Evolutionary conservation across 2,888 invertebrate species (phyloP), one percentile per base, ranked within the genome.

Genomic region (Hesperia comma): DNA sequence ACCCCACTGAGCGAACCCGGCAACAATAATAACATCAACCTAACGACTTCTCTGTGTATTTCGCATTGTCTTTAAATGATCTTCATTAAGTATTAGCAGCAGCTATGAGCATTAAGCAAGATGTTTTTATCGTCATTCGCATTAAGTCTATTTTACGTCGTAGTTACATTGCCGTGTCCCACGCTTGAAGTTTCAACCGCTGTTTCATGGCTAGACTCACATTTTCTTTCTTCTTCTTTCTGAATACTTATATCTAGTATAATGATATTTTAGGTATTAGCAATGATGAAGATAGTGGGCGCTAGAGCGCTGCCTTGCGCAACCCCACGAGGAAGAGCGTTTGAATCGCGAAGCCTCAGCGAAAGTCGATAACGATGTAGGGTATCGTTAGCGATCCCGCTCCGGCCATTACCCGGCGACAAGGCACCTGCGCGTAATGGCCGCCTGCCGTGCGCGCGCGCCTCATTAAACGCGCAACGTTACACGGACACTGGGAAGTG

Each of bases 391-490:
- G 66, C 66, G 60, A 67, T 67, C 60, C 66, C 60, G 66, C 67
- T 61, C 56, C 67, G 67, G 67, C 67, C 61, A 67, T 67, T 67
- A 67, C 61, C 58, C 55, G 67, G 66, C 61, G 61, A 67, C 61
- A 67, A 61, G 61, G 60, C 66, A 67, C 68, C 70, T 76, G 72
- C 71, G 73, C 69, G 72, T 87, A 87, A 87, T 86, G 85, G 79
- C 75, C 72, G 68, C 70, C 76, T 87, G 79, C 85, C 87, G 86
- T 87, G 87, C 81, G 85, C 75, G 63, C 70, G 84, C 80, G 83
- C 74, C 80, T 85, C 86, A 82, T 86, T 86, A 86, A 75, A 73
- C 70, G 72, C 69, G 68, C 66, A 46, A 67, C 66, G 60, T 41
- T 58, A 66, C 64, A 66, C 58, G 58, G 55, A 49, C 61, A 63